These are phyloP conservation scores for Kryptopterus vitreolus DNA, from an alignment of 2,797 vertebrate genomes.

Conservation along the genomic window DNA sequence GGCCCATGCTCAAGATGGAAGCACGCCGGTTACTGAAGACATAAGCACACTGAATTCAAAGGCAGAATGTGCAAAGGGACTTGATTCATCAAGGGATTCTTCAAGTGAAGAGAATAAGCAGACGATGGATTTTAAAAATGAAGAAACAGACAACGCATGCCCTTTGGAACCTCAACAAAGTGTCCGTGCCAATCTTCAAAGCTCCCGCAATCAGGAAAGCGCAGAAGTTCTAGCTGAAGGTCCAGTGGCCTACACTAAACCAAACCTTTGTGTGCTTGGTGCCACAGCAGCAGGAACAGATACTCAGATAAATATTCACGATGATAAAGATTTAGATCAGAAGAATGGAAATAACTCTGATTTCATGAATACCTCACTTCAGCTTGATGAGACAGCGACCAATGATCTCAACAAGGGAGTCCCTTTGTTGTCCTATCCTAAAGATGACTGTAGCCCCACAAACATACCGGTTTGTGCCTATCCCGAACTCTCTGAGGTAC, in stretches of 20 bases:
- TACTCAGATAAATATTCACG: conserved; percentile 46
- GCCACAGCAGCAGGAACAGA: conserved; percentile 50
- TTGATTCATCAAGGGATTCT: conserved; percentile 19
- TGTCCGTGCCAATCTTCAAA: not conserved
- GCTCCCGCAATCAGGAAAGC: conserved; percentile 23
- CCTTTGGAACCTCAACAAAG: conserved; percentile 11
- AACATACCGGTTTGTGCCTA: conserved; percentile 78
- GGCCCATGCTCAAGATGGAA: conserved; percentile 20
- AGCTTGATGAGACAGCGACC: conserved; percentile 67
- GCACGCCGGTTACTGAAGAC: conserved; percentile 17
- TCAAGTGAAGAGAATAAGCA: conserved; percentile 46
- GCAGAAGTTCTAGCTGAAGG: conserved; percentile 27
- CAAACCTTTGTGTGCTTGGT: conserved; percentile 44
- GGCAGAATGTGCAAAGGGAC: conserved; percentile 25
- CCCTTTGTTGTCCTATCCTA: conserved; percentile 72
- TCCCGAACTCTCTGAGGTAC: conserved; percentile 70
- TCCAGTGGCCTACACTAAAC: conserved; percentile 38
- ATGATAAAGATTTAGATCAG: conserved; percentile 65
- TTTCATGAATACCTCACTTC: conserved; percentile 51
- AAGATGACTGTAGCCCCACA: conserved; percentile 75
- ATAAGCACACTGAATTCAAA: conserved; percentile 21
- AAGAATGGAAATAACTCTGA: conserved; percentile 70
- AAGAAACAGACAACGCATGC: conserved; percentile 32
- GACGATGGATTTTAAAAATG: conserved; percentile 44
- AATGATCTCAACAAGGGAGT: conserved; percentile 83